These are phyloP conservation scores for Spea hammondii DNA, from an alignment of 2,797 vertebrate genomes.

Conservation along the genomic window DNA sequence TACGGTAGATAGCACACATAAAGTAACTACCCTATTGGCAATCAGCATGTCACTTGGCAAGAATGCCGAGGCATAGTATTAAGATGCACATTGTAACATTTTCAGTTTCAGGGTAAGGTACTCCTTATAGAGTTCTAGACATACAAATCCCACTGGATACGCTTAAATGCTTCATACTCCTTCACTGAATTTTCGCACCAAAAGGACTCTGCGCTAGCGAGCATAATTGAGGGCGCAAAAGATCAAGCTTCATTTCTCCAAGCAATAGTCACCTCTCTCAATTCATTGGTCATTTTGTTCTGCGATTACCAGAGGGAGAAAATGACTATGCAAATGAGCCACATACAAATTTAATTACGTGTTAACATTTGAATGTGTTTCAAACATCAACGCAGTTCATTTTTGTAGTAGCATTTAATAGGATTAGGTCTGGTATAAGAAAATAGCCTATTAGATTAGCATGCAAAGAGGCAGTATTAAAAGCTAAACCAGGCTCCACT, in stretches of 20 bases:
- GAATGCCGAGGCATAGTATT: too few relatives aligned
- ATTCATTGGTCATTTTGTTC: conserved; percentile 25
- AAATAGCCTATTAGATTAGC: conserved; percentile 23
- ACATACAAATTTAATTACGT: conserved; percentile 50
- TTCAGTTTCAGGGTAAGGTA: not conserved
- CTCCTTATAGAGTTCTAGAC: not conserved
- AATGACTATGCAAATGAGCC: conserved; percentile 53
- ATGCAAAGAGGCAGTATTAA: not conserved
- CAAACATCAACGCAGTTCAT: conserved; percentile 17
- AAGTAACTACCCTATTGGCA: too few relatives aligned
- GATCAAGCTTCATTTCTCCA: conserved; percentile 27
- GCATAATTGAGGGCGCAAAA: conserved; percentile 31
- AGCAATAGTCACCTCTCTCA: conserved; percentile 21
- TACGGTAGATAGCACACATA: too few relatives aligned
- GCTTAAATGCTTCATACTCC: not conserved
- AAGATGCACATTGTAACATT: not conserved
- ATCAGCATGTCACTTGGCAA: too few relatives aligned
- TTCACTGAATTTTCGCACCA: conserved; percentile 10
- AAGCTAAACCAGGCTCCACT: not conserved
- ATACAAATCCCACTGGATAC: not conserved
- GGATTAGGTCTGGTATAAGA: conserved; percentile 16
- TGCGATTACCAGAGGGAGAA: conserved; percentile 18
- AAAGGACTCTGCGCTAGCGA: conserved; percentile 6
- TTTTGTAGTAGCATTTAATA: conserved; percentile 6
- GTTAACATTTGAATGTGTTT: conserved; percentile 53